Conservation (phyloP, 1,140 invertebrate genomes). For the Bombus pyrosoma region DNA sequence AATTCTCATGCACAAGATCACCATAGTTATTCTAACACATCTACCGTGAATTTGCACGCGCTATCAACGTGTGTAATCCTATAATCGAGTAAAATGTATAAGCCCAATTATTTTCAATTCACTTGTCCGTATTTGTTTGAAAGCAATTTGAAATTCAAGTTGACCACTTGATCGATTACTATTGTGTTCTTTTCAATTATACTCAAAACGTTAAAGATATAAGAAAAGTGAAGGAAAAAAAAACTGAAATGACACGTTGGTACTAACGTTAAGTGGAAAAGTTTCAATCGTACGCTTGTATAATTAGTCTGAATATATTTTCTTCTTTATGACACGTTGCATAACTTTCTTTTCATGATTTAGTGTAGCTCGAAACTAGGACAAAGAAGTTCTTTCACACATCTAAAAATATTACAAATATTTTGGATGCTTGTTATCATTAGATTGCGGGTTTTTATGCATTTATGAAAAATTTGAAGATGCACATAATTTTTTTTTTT, state of each 20-base stretch:
- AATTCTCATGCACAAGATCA: no score
- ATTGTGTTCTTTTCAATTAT: neutral
- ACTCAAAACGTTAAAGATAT: neutral
- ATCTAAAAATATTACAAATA: neutral
- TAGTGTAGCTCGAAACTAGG: neutral
- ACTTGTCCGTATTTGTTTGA: conserved; percentile 1
- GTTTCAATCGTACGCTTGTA: neutral
- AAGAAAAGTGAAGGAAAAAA: no score
- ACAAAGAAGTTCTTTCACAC: neutral
- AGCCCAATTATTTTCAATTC: conserved; percentile 29
- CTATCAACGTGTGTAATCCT: neutral
- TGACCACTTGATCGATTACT: neutral
- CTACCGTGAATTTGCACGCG: conserved; percentile 34
- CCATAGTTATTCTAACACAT: neutral
- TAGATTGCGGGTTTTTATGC: no score
- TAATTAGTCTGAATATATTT: neutral
- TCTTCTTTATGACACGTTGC: neutral
- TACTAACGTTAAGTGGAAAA: no score
- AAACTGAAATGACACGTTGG: no score
- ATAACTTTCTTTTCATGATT: neutral
- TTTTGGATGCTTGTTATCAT: neutral
- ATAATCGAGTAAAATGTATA: conserved; percentile 15
- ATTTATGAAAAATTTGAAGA: no score
- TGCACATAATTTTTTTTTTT: no score
- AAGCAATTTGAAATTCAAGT: neutral